phyloP scores from a whole-genome alignment of 2,113 vertebrate species.

The Herpetotheres cachinnans region DNA sequence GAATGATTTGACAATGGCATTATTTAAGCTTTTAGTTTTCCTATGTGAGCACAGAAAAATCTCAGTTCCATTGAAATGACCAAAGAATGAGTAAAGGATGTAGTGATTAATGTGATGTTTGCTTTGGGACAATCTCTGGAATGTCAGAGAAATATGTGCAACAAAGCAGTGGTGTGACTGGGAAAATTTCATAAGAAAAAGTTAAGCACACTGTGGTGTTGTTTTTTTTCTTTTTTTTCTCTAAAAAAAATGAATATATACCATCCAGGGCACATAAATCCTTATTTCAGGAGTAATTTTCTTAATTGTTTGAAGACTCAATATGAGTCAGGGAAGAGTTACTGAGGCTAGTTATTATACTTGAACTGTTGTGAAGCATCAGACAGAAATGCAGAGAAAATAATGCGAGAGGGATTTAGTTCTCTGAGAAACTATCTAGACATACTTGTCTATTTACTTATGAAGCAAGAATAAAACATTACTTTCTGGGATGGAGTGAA shows the following conservation, averaged over 20 bases:
- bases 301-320: background rate
- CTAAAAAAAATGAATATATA: background rate
- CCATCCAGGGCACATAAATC: background rate
- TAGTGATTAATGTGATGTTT: background rate
- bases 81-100: background rate
- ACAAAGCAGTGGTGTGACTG: background rate
- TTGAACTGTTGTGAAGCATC: background rate
- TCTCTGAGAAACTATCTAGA: background rate
- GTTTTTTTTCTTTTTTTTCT: background rate
- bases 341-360: background rate
- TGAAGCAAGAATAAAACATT: background rate
- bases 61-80: background rate
- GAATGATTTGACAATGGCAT: background rate
- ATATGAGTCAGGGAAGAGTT: background rate
- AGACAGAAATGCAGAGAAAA: background rate
- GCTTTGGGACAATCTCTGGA: background rate
- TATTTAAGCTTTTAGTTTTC: background rate
- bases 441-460: background rate
- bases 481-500: background rate
- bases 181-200: background rate
- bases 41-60: background rate
- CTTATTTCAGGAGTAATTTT: background rate
- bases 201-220: background rate
- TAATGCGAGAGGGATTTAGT: background rate
- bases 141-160: background rate